A percentile compares a stretch with the other conserved stretches of the same genome.
These are phyloP conservation scores for Tipula unca DNA, from an alignment of 2,888 invertebrate species.

Conservation along the genomic window DNA sequence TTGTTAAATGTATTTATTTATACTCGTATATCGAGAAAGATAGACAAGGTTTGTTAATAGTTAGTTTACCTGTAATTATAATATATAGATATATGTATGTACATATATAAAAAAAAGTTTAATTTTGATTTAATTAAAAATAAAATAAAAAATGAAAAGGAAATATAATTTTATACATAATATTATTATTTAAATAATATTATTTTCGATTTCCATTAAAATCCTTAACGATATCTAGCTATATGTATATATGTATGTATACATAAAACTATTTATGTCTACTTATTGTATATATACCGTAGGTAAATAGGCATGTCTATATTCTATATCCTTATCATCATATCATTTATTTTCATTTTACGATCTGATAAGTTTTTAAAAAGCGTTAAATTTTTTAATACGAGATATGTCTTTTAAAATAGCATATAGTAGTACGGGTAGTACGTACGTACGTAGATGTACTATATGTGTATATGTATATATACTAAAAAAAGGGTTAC, in stretches of 20 bases:
- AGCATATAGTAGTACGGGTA: neutral
- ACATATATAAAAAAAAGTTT: neutral
- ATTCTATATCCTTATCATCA: neutral
- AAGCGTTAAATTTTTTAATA: neutral
- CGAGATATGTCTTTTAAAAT: neutral
- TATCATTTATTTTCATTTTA: constrained; percentile 8
- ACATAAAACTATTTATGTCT: neutral
- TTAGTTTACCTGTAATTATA: neutral
- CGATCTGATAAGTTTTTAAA: constrained; percentile 14
- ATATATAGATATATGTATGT: neutral
- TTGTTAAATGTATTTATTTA: neutral
- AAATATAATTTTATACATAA: neutral
- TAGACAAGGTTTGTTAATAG: neutral
- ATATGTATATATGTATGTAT: neutral
- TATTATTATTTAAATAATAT: neutral
- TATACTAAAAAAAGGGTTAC: neutral
- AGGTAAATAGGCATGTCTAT: neutral
- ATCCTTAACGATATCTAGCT: neutral
- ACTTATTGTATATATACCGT: neutral
- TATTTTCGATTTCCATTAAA: neutral
- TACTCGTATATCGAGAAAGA: neutral
- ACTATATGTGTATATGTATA: neutral
- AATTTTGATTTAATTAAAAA: neutral
- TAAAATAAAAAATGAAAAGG: neutral
- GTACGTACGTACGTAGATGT: neutral